These are phyloP conservation scores for Pipistrellus pygmaeus DNA, from an alignment of 2,797 vertebrate species.

Conservation along the genomic window DNA sequence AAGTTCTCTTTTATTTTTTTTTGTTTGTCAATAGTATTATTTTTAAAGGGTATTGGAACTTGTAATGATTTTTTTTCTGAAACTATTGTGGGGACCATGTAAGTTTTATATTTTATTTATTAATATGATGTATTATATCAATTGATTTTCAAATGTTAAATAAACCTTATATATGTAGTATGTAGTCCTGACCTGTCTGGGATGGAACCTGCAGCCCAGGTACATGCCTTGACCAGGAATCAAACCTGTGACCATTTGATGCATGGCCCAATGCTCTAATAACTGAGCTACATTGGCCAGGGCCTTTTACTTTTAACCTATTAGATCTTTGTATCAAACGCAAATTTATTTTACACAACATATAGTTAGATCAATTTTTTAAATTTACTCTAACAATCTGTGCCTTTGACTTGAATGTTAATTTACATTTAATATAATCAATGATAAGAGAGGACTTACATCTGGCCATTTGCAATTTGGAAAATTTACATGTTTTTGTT, in stretches of 20 bases:
- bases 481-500: not conserved
- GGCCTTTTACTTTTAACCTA: not conserved
- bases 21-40: not conserved
- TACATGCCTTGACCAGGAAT: too few relatives aligned
- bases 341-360: not conserved
- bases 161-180: not conserved
- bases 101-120: not conserved
- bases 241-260: too few relatives aligned
- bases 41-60: slow-evolving; percentile 3
- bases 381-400: not conserved
- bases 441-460: not conserved
- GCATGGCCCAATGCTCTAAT: too few relatives aligned
- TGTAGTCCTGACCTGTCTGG: too few relatives aligned
- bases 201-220: too few relatives aligned
- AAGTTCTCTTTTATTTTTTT: not conserved
- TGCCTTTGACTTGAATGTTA: not conserved
- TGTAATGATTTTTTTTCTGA: not conserved
- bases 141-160: slow-evolving; percentile 21
- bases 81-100: not conserved
- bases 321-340: not conserved
- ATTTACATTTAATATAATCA: not conserved
- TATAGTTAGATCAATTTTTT: not conserved
- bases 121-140: not conserved
- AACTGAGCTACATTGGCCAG: too few relatives aligned
- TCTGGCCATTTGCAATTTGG: not conserved